Percentiles rank a stretch among this genome's conserved stretches.
Conservation (phyloP, 2,113 vertebrate species). For the Synodontis membranacea region DNA sequence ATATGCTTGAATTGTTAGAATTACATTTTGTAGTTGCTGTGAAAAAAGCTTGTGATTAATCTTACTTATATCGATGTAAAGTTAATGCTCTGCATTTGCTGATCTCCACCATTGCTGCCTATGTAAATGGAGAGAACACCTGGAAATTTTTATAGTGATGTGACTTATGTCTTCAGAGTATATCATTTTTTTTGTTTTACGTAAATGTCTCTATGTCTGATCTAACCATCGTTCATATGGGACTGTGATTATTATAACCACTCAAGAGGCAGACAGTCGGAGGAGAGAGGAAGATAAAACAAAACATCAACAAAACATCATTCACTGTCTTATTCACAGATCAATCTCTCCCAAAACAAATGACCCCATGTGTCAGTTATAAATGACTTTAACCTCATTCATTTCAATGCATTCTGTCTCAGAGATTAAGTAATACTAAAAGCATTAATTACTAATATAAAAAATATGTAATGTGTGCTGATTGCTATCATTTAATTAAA, state of each 20-base stretch:
- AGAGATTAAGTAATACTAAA: slow-evolving; percentile 24
- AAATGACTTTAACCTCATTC: slow-evolving; percentile 39
- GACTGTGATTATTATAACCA: slow-evolving; percentile 5
- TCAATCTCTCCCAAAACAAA: slow-evolving; percentile 38
- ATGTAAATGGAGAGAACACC: slow-evolving; percentile 61
- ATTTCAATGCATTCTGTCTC: slow-evolving; percentile 20
- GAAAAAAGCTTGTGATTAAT: slow-evolving; percentile 64
- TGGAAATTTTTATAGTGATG: slow-evolving; percentile 62
- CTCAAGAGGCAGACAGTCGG: neutral
- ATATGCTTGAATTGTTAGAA: slow-evolving; percentile 45
- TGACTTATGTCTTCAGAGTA: slow-evolving; percentile 56
- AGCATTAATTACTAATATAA: slow-evolving; percentile 39
- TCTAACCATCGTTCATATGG: slow-evolving; percentile 8
- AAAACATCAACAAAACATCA: slow-evolving; percentile 34
- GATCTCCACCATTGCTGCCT: slow-evolving; percentile 73
- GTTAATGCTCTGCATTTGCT: slow-evolving; percentile 67
- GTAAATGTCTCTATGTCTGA: slow-evolving; percentile 23
- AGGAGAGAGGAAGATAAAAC: neutral
- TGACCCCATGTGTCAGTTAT: slow-evolving; percentile 40
- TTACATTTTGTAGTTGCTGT: slow-evolving; percentile 61
- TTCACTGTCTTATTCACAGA: slow-evolving; percentile 20
- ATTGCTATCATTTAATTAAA: slow-evolving; percentile 15
- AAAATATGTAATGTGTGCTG: slow-evolving; percentile 8
- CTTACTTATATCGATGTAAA: slow-evolving; percentile 60
- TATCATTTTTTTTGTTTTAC: slow-evolving; percentile 21